These are phyloP conservation scores for Leptinotarsa peninsularis DNA, from an alignment of 2,888 invertebrate species.

Conservation along the genomic window DNA sequence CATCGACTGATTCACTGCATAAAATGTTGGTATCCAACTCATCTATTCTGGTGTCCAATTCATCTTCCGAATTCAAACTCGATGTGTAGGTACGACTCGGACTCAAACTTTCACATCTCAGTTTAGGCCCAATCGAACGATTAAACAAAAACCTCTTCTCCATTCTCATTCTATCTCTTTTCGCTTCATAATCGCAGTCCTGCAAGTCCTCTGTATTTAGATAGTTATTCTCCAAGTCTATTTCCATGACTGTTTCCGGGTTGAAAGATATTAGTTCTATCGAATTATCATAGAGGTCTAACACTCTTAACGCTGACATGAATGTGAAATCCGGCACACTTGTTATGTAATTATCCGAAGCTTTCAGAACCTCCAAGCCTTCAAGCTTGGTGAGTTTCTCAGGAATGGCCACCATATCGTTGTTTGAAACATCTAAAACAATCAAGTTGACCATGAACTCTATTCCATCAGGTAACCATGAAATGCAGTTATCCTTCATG, in stretches of 20 bases:
- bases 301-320: slow-evolving; percentile 44
- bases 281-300: slow-evolving; percentile 53
- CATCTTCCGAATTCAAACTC: background rate
- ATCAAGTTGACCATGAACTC: slow-evolving; percentile 51
- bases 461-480: slow-evolving; percentile 52
- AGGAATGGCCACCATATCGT: slow-evolving; percentile 46
- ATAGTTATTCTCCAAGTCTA: slow-evolving; percentile 51
- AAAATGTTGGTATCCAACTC: too few relatives aligned
- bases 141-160: background rate
- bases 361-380: slow-evolving; percentile 43
- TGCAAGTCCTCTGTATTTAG: slow-evolving; percentile 36
- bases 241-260: slow-evolving; percentile 30
- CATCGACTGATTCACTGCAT: slow-evolving; percentile 1
- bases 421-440: slow-evolving; percentile 50
- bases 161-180: slow-evolving; percentile 41
- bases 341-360: slow-evolving; percentile 47
- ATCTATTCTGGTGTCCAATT: too few relatives aligned
- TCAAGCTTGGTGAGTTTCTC: slow-evolving; percentile 39
- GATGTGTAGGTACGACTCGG: background rate
- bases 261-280: slow-evolving; percentile 35
- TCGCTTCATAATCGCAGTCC: slow-evolving; percentile 35
- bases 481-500: slow-evolving; percentile 48
- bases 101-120: background rate
- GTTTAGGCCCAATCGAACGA: slow-evolving; percentile 8
- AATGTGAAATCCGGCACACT: slow-evolving; percentile 39